phyloP scores from a whole-genome alignment of 2,888 invertebrate species.

The Thalpophila matura region DNA sequence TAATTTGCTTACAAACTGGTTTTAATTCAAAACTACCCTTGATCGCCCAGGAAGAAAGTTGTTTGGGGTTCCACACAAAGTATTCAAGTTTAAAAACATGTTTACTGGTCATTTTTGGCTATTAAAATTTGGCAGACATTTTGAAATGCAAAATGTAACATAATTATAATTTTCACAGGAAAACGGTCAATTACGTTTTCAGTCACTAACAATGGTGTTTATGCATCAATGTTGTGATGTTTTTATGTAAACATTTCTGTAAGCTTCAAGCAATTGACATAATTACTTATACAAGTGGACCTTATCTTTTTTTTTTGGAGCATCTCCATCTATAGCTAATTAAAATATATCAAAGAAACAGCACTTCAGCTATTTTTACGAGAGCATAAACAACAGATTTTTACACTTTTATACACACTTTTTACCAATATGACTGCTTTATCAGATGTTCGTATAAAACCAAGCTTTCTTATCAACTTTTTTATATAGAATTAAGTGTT shows the following conservation, averaged over 20 bases:
- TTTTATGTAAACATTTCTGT: no score
- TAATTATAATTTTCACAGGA: no score
- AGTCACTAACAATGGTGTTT: no score
- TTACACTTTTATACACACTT: slow-evolving; percentile 1
- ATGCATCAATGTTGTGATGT: no score
- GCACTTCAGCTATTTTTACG: not conserved
- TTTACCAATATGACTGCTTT: not conserved
- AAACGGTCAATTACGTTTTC: no score
- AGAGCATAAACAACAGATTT: not conserved
- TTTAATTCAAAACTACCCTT: slow-evolving; percentile 11
- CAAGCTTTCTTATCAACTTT: slow-evolving; percentile 50
- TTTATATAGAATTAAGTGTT: slow-evolving; percentile 71
- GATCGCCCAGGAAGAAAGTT: slow-evolving; percentile 17
- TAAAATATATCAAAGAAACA: slow-evolving; percentile 4
- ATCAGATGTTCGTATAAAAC: slow-evolving; percentile 47
- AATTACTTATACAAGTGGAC: no score
- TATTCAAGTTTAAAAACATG: slow-evolving; percentile 14
- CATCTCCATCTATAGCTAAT: not conserved
- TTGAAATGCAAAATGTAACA: not conserved
- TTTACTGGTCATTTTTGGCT: slow-evolving; percentile 19
- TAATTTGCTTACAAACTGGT: slow-evolving; percentile 32
- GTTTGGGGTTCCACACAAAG: slow-evolving; percentile 20
- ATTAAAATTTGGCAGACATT: not conserved
- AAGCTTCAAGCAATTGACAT: no score
- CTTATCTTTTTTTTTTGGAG: no score